A percentile compares a stretch with the other conserved stretches of the same genome.
Evolutionary conservation across 2,113 vertebrate genomes (phyloP).

Genomic region (Sylvilagus bachmani): DNA sequence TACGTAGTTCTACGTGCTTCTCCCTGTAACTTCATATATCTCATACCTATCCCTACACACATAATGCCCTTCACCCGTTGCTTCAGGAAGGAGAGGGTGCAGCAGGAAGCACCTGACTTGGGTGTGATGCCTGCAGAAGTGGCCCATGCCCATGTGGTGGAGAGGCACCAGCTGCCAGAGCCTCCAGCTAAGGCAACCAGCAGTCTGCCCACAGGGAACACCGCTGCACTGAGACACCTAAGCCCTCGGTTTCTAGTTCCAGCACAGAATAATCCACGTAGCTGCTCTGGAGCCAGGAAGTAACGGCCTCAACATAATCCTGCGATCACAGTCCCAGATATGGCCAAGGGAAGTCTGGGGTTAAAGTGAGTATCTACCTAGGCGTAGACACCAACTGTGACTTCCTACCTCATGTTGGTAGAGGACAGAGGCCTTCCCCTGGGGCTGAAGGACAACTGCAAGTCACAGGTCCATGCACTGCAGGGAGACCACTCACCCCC

Average conservation of each 20-base stretch:
- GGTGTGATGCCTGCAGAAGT: background rate
- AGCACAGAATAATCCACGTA: background rate
- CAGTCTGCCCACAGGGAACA: background rate
- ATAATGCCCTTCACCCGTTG: background rate
- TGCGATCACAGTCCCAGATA: background rate
- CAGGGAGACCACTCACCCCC: background rate
- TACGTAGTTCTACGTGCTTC: background rate
- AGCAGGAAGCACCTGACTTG: background rate
- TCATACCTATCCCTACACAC: background rate
- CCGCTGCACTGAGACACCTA: background rate
- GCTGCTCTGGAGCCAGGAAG: background rate
- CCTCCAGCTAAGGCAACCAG: background rate
- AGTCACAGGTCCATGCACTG: background rate
- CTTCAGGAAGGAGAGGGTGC: background rate
- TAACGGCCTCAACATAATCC: background rate
- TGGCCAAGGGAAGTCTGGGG: conserved; percentile 4
- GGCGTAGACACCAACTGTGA: conserved; percentile 2
- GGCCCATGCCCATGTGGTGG: background rate
- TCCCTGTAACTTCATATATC: background rate
- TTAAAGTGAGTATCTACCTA: background rate
- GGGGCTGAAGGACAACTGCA: background rate
- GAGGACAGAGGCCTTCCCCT: background rate
- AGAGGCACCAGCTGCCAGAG: background rate
- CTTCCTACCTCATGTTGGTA: background rate
- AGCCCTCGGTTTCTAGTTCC: background rate